These are phyloP conservation scores for Sigmodon hispidus DNA, from an alignment of 2,113 vertebrate genomes.

Conservation along the genomic window DNA sequence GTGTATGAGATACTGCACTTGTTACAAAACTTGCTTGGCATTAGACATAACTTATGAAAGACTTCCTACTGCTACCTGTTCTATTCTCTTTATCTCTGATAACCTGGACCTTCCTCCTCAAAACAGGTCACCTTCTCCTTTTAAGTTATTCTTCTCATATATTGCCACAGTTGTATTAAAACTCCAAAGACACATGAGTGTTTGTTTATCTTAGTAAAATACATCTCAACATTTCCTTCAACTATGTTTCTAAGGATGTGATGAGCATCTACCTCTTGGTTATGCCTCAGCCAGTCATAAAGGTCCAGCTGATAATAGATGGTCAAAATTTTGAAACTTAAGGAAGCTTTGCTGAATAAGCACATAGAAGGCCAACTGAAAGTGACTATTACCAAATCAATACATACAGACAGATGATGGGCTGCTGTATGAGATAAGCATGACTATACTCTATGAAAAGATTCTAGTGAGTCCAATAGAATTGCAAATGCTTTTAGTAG, in stretches of 20 bases:
- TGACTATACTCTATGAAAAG: background rate
- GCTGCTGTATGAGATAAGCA: background rate
- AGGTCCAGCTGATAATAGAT: background rate
- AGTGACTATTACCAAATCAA: background rate
- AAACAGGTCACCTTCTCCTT: background rate
- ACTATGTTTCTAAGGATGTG: background rate
- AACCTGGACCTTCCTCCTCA: too few species aligned
- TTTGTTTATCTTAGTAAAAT: background rate
- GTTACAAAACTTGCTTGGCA: background rate
- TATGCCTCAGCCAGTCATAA: background rate
- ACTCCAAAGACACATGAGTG: too few species aligned
- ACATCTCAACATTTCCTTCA: background rate
- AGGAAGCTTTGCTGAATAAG: background rate
- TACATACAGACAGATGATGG: background rate
- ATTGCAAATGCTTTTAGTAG: background rate
- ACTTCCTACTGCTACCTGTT: background rate
- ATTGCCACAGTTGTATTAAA: background rate
- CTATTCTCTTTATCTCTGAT: background rate
- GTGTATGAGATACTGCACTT: background rate
- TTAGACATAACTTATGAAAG: background rate
- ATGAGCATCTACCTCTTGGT: accelerated
- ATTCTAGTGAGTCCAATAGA: background rate
- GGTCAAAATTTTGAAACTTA: background rate
- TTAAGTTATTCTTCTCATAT: background rate
- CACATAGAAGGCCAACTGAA: background rate